These are phyloP conservation scores for Rachycentron canadum DNA, from an alignment of 2,797 vertebrate species.

Conservation along the genomic window DNA sequence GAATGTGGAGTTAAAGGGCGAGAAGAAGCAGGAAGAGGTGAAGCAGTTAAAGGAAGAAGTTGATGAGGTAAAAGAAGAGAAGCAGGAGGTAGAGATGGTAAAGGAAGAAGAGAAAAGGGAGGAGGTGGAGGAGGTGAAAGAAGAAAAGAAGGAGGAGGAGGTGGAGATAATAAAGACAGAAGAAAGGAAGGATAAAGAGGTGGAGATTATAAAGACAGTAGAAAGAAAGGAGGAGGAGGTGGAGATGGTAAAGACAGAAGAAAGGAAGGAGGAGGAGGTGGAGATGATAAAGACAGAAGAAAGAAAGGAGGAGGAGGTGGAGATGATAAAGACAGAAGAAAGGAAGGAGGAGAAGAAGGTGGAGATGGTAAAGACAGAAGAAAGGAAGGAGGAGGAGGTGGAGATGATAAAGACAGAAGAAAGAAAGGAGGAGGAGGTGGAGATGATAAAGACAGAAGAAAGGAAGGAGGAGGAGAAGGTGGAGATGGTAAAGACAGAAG, in stretches of 20 bases:
- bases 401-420: neutral
- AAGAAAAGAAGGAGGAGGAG: neutral
- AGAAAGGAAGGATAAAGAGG: neutral
- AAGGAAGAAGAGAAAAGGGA: neutral
- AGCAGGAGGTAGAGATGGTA: neutral
- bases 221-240: neutral
- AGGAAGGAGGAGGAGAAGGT: neutral
- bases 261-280: neutral
- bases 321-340: neutral
- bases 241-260: neutral
- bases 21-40: neutral
- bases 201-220: neutral
- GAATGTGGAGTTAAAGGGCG: neutral
- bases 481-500: neutral
- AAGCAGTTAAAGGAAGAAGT: neutral
- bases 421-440: neutral
- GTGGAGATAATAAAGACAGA: neutral
- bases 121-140: neutral
- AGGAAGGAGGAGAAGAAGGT: neutral
- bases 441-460: neutral
- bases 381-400: neutral
- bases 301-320: neutral
- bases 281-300: neutral
- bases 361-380: neutral
- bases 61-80: no score